These are phyloP conservation scores for Acromyrmex charruanus DNA, from an alignment of 1,140 invertebrate genomes.

Conservation along the genomic window DNA sequence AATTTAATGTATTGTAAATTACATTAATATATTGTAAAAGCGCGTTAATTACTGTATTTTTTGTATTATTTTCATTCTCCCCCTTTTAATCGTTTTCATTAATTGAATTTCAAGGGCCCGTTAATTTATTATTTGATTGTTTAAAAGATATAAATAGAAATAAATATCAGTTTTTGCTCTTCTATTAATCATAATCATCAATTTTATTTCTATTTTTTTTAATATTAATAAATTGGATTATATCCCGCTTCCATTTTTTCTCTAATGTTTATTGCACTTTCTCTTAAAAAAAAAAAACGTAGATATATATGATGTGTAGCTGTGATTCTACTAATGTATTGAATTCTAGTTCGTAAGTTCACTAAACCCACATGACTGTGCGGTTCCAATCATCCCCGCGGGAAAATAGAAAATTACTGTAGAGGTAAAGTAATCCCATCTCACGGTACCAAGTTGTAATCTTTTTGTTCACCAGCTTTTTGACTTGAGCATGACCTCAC, in stretches of 20 bases:
- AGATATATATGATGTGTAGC: not conserved
- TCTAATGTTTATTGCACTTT: not conserved
- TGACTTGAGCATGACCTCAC: not conserved
- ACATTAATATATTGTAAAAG: no score
- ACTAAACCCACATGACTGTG: not conserved
- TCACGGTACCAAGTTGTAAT: not conserved
- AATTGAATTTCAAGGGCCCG: no score
- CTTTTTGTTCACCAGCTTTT: not conserved
- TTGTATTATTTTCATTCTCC: no score
- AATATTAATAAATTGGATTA: not conserved
- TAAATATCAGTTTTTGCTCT: not conserved
- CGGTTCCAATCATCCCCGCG: not conserved
- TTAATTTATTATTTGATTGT: no score
- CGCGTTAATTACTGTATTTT: no score
- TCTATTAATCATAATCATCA: not conserved
- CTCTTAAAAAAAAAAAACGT: not conserved
- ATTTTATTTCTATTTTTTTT: not conserved
- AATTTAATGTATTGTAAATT: no score
- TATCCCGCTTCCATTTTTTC: not conserved
- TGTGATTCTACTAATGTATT: not conserved
- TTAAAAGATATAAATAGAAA: not conserved
- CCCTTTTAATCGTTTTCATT: no score
- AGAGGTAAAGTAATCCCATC: conserved; percentile 4
- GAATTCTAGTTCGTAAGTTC: not conserved
- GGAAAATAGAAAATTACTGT: not conserved